These are phyloP conservation scores for Xenentodon cancila DNA, from an alignment of 2,797 vertebrate genomes.

Conservation along the genomic window DNA sequence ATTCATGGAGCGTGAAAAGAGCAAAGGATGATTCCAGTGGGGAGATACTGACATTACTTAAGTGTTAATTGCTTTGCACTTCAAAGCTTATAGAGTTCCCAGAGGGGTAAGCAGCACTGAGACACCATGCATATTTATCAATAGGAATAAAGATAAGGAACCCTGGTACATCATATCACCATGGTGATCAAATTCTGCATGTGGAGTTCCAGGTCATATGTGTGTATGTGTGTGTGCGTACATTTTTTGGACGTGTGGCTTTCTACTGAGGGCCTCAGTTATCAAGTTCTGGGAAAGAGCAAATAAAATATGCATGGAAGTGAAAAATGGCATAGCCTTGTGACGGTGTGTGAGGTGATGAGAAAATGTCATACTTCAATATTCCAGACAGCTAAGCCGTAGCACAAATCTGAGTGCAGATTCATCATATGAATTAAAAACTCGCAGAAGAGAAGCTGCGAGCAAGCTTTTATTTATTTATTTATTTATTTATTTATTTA, in stretches of 20 bases:
- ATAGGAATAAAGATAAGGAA: conserved; percentile 63
- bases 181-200: conserved; percentile 52
- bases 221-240: conserved; percentile 13
- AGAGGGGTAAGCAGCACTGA: conserved; percentile 50
- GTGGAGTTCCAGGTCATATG: conserved; percentile 23
- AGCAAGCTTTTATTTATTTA: conserved; percentile 48
- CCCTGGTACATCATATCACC: conserved; percentile 45
- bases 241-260: conserved; percentile 19
- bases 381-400: conserved; percentile 30
- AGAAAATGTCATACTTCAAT: conserved; percentile 47
- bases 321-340: conserved; percentile 57
- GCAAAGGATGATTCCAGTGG: conserved; percentile 37
- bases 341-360: conserved; percentile 40
- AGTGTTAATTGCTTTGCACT: conserved; percentile 79
- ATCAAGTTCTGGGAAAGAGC: conserved; percentile 27
- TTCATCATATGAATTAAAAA: conserved; percentile 41
- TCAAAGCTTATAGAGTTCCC: conserved; percentile 71
- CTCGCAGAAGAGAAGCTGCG: conserved; percentile 23
- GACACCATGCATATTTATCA: conserved; percentile 67
- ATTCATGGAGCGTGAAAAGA: conserved; percentile 17
- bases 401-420: conserved; percentile 40
- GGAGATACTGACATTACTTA: conserved; percentile 65
- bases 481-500: conserved; percentile 60
- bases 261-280: conserved; percentile 13
- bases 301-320: conserved; percentile 62